Conservation (phyloP, 37 sponge, comb jelly and placozoan species). For the Amphimedon queenslandica region DNA sequence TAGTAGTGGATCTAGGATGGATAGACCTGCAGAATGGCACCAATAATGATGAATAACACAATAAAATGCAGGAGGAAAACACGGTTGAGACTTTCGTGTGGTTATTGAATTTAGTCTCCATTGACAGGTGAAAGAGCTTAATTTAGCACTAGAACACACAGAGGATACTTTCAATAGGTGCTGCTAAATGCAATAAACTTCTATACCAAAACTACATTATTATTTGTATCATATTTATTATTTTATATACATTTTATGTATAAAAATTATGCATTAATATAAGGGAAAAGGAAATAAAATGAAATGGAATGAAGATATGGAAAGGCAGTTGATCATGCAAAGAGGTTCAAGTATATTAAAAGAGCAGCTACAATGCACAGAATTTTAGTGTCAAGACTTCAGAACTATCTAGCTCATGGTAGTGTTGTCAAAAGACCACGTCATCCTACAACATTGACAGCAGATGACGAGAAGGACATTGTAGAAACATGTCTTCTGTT, state of each 20-base stretch:
- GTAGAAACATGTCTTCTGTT: constrained; percentile 30
- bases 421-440: not conserved
- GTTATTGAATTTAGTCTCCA: no score
- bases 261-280: not conserved
- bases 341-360: not conserved
- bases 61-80: not conserved
- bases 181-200: not conserved
- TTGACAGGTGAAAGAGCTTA: no score
- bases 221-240: not conserved
- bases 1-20: not conserved
- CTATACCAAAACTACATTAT: not conserved
- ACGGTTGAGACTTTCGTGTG: not conserved
- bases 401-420: not conserved
- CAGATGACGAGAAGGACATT: constrained; percentile 32
- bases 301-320: not conserved
- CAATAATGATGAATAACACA: not conserved
- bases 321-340: not conserved
- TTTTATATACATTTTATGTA: not conserved
- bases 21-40: not conserved
- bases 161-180: no score
- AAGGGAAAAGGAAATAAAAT: not conserved
- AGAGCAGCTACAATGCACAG: not conserved
- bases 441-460: constrained; percentile 16
- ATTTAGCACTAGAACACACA: no score
- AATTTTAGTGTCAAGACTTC: not conserved